Conservation (phyloP, 2,113 vertebrate genomes). For the Bubo scandiacus region DNA sequence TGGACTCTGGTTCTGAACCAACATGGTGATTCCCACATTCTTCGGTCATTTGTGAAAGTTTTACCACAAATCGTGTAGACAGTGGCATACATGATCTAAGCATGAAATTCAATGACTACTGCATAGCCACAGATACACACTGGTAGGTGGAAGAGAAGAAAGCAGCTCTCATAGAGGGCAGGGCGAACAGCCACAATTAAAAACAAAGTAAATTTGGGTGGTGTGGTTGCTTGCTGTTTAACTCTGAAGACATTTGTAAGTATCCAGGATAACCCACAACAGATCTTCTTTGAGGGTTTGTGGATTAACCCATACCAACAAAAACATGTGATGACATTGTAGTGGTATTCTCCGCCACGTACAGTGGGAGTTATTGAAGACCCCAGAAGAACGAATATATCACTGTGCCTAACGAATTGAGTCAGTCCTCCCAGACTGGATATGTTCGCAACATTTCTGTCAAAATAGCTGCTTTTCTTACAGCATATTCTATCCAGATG, state of each 20-base stretch:
- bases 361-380: not conserved
- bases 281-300: conserved; percentile 21
- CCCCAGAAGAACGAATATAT: not conserved
- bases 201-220: conserved; percentile 3
- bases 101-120: not conserved
- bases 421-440: not conserved
- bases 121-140: not conserved
- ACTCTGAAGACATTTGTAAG: not conserved
- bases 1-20: not conserved
- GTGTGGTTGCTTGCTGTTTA: conserved; percentile 19
- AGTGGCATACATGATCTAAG: not conserved
- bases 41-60: not conserved
- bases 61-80: not conserved
- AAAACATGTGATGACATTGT: not conserved
- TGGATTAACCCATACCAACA: conserved; percentile 8
- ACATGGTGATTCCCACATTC: accelerated
- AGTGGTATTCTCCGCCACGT: not conserved
- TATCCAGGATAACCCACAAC: conserved; percentile 30
- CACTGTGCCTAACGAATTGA: not conserved
- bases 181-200: conserved; percentile 23
- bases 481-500: not conserved
- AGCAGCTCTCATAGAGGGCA: conserved; percentile 2
- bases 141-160: not conserved
- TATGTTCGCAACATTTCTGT: not conserved
- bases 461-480: not conserved